Base-by-base conservation (phyloP, 1,140 invertebrate species). In the Lysiphlebus fabarum region DNA sequence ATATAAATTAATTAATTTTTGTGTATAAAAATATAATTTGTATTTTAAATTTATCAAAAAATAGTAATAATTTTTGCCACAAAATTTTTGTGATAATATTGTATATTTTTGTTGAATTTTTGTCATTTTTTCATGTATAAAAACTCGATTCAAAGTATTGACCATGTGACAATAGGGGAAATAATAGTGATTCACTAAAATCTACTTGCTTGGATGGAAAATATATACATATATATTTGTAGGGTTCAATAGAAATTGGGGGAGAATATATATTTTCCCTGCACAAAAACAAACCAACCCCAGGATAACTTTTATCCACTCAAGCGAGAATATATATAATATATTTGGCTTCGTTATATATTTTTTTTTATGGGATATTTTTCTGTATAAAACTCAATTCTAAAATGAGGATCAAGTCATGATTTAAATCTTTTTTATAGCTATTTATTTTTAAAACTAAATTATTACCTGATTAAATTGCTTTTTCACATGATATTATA, bases 161-260 rank as follows among this genome's bases (percentile, higher is more conserved):
- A 59, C 56, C 56, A 42, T 41, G 34, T 1, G 44, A 38, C 45
- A 50, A 43, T 38, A 42, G 37, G 43, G 59, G 58, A 43, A 17
- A 44, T 41, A 14, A 12, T 42, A 62, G 65, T 67, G 65, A 68
- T 67, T 70, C 69, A 64, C 65, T n/a, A n/a, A n/a, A n/a, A n/a
- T n/a, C n/a, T n/a, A n/a, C n/a, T n/a, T n/a, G n/a, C n/a, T n/a
- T n/a, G n/a, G n/a, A n/a, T n/a, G n/a, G n/a, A n/a, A n/a, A n/a
- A n/a, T 57, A 67, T 69, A 67, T 67, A 65, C 67, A 61, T 63
- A 2, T 47, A 8, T 65, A 58, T 58, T 53, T 49, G 56, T 50
- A 63, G 53, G 54, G 58, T 62, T 58, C 17, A 14, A 37, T 38
- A 9, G 17, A 36, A 38, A 37, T 33, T 26, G 17, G 17, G 17